phyloP scores from a whole-genome alignment of 2,113 vertebrate genomes.

The Pica pica region DNA sequence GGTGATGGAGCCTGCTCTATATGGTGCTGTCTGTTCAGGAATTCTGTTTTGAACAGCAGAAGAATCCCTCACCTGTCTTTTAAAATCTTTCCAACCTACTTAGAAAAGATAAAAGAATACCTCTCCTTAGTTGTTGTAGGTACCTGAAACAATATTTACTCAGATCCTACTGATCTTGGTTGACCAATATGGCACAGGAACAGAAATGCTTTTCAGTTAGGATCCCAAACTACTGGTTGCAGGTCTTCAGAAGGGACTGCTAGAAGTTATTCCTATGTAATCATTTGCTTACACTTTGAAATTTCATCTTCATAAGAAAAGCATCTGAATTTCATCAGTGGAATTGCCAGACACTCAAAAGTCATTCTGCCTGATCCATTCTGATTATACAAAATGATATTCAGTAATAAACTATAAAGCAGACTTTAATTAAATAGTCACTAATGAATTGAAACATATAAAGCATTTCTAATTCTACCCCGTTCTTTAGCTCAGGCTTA shows the following conservation, averaged over 20 bases:
- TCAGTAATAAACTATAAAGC: constrained; percentile 3
- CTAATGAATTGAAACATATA: neutral
- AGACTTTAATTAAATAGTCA: constrained; percentile 28
- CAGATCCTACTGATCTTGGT: neutral
- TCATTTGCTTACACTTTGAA: neutral
- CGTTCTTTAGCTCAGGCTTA: neutral
- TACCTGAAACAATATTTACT: neutral
- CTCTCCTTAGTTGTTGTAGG: neutral
- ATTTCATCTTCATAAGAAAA: constrained; percentile 2
- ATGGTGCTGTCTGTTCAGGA: neutral
- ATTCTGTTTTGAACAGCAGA: neutral
- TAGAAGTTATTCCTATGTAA: neutral
- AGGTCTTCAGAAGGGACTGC: neutral
- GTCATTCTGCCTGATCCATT: neutral
- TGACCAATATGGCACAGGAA: neutral
- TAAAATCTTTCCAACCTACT: neutral
- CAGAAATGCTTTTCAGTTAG: neutral
- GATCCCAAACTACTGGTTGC: neutral
- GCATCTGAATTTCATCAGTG: constrained; percentile 32
- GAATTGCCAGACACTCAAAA: constrained; percentile 12
- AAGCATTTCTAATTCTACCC: constrained; percentile 12
- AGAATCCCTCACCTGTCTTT: neutral
- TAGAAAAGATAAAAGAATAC: neutral
- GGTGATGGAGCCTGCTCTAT: neutral
- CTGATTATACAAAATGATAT: constrained; percentile 23